Base-by-base conservation (phyloP, 2,797 vertebrate genomes). In the Choloepus didactylus region DNA sequence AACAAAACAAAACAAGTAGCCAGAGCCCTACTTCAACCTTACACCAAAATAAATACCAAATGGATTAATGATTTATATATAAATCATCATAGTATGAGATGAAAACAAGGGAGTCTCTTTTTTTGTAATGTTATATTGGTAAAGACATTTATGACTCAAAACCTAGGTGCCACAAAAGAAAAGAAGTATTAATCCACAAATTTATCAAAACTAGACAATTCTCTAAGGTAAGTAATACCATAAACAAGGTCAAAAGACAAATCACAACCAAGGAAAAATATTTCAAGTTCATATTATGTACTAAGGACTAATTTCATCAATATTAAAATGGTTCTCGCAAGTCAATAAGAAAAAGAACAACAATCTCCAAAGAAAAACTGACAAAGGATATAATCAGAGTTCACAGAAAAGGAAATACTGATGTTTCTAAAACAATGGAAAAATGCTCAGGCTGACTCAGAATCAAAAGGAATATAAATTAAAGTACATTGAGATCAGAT, bases 141-240 rank as follows among this genome's bases (percentile, higher is more conserved):
- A 83, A 89, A 59, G 5, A 83, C 2, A 11, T 56, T 88, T 85
- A 62, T 86, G 81, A 85, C 25, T 73, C 18, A 89, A 83, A 89
- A 49, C 14, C 16, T 89, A 79, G 64, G 69, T 15, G 51, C 41
- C 54, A 87, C 54, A 91, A 79, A 49, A 76, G 54, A 19, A 56
- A 76, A 86, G 25, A 82, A 51, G 84, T 12, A 51, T 64, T 72
- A 75, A 90, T 76, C 82, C 18, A 91, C 10, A 54, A 54, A 79
- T 64, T 92, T 93, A 56, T 79, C 90, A 92, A 95, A 93, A 46
- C 51, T 64, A 95, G 27, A 91, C 31, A 92, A 80, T 70, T 94
- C 5, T 72, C 0, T 59, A 76, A 80, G 35, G 31, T 44, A 66
- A 83, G 90, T 93, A 75, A 66, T 56, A 35, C 44, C 44, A 86